Evolutionary conservation across 2,113 vertebrate species (phyloP), one percentile per base, ranked within the genome.

Genomic region (Zosterops lateralis): DNA sequence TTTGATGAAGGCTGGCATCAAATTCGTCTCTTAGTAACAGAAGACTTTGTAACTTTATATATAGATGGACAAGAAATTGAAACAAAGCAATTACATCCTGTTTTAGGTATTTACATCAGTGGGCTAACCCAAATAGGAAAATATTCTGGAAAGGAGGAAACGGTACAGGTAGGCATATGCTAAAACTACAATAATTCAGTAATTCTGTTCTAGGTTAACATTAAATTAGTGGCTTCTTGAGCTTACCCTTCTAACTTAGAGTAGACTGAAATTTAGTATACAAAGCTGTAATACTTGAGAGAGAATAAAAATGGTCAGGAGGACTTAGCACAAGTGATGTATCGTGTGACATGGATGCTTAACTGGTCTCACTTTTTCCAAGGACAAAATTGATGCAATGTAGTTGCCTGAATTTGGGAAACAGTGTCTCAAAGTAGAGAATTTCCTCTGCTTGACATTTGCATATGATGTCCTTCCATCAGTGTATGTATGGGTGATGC

Each of bases 1-100:
- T 99, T 99, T 98, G 99, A 99, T 98, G 99, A 99, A 98, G 97
- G 91, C 70, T 99, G 99, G 99, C 99, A 99, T 97, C 99, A 99
- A 61, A 96, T 99, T 67, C 98, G 99, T 53, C 98, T 99, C 83
- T 96, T 99, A 93, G 98, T 99, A 95, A 99, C 99, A 17, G 99
- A 99, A 92, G 98, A 98, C 47, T 98, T 98, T 87, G 98, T 98
- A 42, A 99, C 98, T 36, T 97, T 99, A 38, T 99, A 99, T 90
- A 98, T 99, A 24, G 99, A 99, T 96, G 98, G 98, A 90, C 97
- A 98, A 97, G 98, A 98, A 97, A 97, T 98, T 67, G 98, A 99
- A 97, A 98, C 31, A 6, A 97, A 98, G 85, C 62, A 98, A 40
- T 96, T 99, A 75, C 97, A 99, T 93, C 98, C 98, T 85, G 98